Conservation (phyloP, 2,888 invertebrate species). For the Monochamus alternatus region DNA sequence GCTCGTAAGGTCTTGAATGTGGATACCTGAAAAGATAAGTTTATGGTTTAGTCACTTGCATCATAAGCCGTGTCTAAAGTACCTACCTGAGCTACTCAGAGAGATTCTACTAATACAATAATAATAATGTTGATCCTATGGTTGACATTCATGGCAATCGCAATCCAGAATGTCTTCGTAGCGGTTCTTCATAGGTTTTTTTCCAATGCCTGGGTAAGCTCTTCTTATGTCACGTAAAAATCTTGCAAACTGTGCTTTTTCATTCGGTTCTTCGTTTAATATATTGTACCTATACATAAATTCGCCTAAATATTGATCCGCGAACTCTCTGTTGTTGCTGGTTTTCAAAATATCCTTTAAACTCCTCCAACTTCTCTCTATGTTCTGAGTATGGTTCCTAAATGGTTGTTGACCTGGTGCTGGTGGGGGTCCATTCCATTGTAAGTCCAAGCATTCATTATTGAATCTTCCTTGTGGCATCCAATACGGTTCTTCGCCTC, state of each 20-base stretch:
- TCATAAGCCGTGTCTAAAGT: too few relatives aligned
- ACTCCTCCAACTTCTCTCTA: not conserved
- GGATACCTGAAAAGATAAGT: too few relatives aligned
- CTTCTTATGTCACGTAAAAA: not conserved
- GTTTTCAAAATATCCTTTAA: not conserved
- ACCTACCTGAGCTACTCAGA: too few relatives aligned
- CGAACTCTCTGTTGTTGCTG: too few relatives aligned
- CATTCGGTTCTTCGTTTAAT: not conserved
- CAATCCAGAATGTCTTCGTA: not conserved
- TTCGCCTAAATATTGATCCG: not conserved
- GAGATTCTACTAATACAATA: too few relatives aligned
- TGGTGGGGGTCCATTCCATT: too few relatives aligned
- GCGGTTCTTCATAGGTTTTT: not conserved
- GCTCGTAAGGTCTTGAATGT: too few relatives aligned
- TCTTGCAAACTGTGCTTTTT: not conserved
- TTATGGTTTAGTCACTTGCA: too few relatives aligned
- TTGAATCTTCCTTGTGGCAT: not conserved
- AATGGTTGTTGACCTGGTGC: too few relatives aligned
- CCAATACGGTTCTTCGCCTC: not conserved
- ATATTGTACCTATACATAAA: slow-evolving; percentile 10
- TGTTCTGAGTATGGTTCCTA: too few relatives aligned
- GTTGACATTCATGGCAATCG: slow-evolving; percentile 14
- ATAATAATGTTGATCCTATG: not conserved
- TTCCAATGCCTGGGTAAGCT: slow-evolving; percentile 9
- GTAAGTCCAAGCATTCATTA: not conserved